Percentiles rank a stretch among this genome's conserved stretches.
phyloP scores from a whole-genome alignment of 2,797 vertebrate genomes.

The Syngnathus rostellatus region DNA sequence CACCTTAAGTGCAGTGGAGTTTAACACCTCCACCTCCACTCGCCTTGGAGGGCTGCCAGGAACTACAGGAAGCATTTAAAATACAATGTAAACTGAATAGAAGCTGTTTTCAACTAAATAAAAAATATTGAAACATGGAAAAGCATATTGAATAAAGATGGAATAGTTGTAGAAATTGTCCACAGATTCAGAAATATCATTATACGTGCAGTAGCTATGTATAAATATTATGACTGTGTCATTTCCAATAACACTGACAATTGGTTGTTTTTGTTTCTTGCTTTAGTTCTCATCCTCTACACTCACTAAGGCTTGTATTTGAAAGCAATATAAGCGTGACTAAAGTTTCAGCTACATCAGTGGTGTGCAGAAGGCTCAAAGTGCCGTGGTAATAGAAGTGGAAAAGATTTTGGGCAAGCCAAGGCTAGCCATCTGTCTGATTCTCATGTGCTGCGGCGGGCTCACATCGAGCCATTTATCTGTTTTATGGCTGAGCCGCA shows the following conservation, averaged over 20 bases:
- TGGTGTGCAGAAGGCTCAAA: constrained; percentile 17
- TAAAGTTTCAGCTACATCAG: background rate
- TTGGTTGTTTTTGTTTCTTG: background rate
- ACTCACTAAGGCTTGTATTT: background rate
- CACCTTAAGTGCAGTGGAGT: constrained; percentile 90
- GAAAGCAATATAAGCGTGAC: background rate
- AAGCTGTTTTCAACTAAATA: background rate
- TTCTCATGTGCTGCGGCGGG: constrained; percentile 19
- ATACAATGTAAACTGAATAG: background rate
- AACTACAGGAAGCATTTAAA: constrained; percentile 65
- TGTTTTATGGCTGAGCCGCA: constrained; percentile 10
- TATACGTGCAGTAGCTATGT: background rate
- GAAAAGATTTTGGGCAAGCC: constrained; percentile 30
- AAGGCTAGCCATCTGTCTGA: constrained; percentile 32
- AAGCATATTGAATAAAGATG: background rate
- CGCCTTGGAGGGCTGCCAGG: constrained; percentile 91
- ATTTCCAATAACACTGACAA: background rate
- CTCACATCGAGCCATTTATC: constrained; percentile 18
- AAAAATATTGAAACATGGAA: background rate
- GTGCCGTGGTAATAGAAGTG: constrained; percentile 29
- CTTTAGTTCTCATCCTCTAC: background rate
- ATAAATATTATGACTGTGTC: background rate
- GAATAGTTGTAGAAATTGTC: background rate
- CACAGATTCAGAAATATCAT: background rate
- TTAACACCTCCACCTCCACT: constrained; percentile 92